phyloP scores from a whole-genome alignment of 2,113 vertebrate species.

The Charina bottae region DNA sequence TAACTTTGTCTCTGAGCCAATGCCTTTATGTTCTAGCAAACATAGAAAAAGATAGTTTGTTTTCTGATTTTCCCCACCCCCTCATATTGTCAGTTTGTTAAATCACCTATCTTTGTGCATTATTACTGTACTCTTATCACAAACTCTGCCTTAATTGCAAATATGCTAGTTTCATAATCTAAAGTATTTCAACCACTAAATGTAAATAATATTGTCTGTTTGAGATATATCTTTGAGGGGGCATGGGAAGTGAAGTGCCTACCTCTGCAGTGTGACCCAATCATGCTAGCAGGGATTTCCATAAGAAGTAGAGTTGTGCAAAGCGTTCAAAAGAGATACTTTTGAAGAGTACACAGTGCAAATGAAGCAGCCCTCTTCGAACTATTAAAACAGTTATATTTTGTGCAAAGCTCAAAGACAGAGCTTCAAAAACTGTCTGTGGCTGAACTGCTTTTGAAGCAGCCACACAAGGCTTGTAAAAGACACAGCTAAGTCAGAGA shows the following conservation, averaged over 20 bases:
- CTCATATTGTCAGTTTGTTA: neutral
- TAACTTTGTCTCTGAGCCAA: neutral
- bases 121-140: neutral
- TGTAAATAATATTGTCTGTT: neutral
- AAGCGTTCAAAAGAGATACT: neutral
- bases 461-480: neutral
- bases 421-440: neutral
- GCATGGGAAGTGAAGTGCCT: neutral
- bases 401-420: neutral
- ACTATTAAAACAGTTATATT: neutral
- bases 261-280: neutral
- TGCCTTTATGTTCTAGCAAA: neutral
- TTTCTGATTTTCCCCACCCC: neutral
- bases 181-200: slow-evolving; percentile 34
- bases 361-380: neutral
- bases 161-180: slow-evolving; percentile 43
- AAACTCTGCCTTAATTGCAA: slow-evolving; percentile 37
- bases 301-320: slow-evolving; percentile 31
- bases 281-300: slow-evolving; percentile 33
- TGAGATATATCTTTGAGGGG: neutral
- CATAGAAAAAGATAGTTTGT: neutral
- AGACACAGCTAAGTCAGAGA: neutral
- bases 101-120: neutral
- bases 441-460: neutral
- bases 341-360: neutral